Evolutionary conservation across 2,888 invertebrate genomes (phyloP), one percentile per base, ranked within the genome.

Genomic region (Athalia circularis): DNA sequence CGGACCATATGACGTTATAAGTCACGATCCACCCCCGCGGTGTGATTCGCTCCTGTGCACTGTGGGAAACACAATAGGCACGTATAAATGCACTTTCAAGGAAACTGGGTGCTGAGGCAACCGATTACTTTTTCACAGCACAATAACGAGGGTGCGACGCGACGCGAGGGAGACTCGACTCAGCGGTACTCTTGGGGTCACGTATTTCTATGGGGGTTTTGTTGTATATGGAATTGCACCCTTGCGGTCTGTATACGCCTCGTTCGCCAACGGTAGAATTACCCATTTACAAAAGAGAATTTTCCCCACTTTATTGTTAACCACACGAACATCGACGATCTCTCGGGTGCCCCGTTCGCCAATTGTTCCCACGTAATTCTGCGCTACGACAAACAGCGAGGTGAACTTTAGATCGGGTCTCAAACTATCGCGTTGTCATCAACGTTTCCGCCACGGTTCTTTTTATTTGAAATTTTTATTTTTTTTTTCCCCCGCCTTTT

Each of bases 61-160:
- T 9, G 13, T 43, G 15, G 9, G 48, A 59, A 65, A 29, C 62
- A 29, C 50, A 29, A 48, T 15, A 7, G 15, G 48, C 47, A 64
- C 62, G 50, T 54, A 54, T 9, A n/a, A n/a, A 54, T 50, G 75
- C 62, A 64, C 59, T 61, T 75, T 15, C 59, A 15, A 50, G 62
- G 62, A 62, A 68, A 52, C 52, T 79, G 62, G 79, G 79, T 77
- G 79, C 65, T 64, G 57, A 52, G 65, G 29, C 70, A 79, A 84
- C 85, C 86, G 87, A 88, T 89, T 88, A 88, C 86, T 87, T 87
- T 88, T 87, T 88, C 83, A 88, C 83, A 83, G 81, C 81, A 84
- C 86, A 87, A 88, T 88, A 88, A 87, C 85, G 52, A 13, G 72
- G 59, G 52, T 29, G 61, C 43, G 72, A 47, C 8, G 15, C 45